Percentiles rank a stretch among this genome's conserved stretches.
Conservation (phyloP, 2,797 vertebrate genomes). For the Poecilia wingei region DNA sequence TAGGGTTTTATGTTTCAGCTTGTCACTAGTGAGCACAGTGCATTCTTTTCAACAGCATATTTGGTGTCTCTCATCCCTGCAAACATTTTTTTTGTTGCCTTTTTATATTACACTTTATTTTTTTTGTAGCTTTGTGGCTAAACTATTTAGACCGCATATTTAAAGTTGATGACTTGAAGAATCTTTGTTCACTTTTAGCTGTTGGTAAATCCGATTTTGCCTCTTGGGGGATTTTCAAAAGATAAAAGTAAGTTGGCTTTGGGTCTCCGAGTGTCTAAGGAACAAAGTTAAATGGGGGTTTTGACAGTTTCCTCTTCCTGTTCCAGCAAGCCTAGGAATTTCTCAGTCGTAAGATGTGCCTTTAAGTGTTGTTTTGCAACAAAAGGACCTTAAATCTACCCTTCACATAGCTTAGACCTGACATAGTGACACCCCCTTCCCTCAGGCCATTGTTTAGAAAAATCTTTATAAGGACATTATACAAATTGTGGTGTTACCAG, state of each 20-base stretch:
- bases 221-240: constrained; percentile 40
- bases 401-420: constrained; percentile 63
- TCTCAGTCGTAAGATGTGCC: constrained; percentile 51
- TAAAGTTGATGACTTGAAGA: constrained; percentile 16
- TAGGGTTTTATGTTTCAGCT: constrained; percentile 72
- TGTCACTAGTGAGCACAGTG: constrained; percentile 51
- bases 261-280: constrained; percentile 37
- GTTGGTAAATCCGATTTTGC: constrained; percentile 34
- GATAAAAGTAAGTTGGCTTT: constrained; percentile 52
- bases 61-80: constrained; percentile 24
- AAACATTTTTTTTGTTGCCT: constrained; percentile 9
- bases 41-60: constrained; percentile 65
- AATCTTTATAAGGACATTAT: neutral
- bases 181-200: constrained; percentile 43
- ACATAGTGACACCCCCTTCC: constrained; percentile 35
- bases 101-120: neutral
- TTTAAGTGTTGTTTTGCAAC: constrained; percentile 67
- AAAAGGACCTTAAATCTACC: constrained; percentile 61
- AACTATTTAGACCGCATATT: neutral
- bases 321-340: constrained; percentile 73
- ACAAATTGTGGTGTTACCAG: neutral
- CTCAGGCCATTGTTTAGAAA: neutral
- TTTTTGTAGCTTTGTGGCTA: neutral
- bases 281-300: constrained; percentile 37
- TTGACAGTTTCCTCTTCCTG: constrained; percentile 53